Evolutionary conservation across 2,888 invertebrate genomes (phyloP), one percentile per base, ranked within the genome.

Genomic region (Rhodophaea formosa): DNA sequence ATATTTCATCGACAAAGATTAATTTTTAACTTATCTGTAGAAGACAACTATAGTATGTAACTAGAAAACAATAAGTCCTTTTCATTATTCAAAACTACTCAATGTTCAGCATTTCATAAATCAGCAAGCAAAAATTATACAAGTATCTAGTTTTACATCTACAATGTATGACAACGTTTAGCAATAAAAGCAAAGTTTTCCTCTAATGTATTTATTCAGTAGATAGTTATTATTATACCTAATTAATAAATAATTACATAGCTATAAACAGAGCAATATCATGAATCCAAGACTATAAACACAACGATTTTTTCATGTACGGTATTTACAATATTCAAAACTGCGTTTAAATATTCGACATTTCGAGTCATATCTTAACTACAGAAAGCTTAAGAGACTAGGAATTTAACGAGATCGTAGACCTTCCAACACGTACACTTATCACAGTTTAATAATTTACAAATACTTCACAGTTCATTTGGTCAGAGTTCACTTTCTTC

Each of bases 391-490:
- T 59, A 64, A 53, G 35, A 58, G 54, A 43, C 58, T 61, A 61
- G 46, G 56, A 58, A 58, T 43, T 46, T 60, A 56, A 53, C 35
- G 60, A 61, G 60, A 62, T 57, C 60, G 67, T 72, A 67, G 62
- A 68, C 67, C 65, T 67, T 64, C 59, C 61, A 69, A 67, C 66
- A 70, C 74, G 65, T 71, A 79, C 80, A 81, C 87, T 86, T 89
- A 89, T 89, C 88, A 89, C 88, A 89, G 88, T 80, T 87, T 82
- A 82, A 79, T 79, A 77, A 81, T 85, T 81, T 86, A 87, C 77
- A 82, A 75, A 71, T 80, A 80, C 65, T 70, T 82, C 77, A 81
- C 79, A 79, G 71, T 79, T 72, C 74, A 67, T 70, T 79, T 77
- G 56, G 56, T 56, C 56, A 49, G 49, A 49, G 42, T 49, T 55